Base-by-base conservation (phyloP, 23 tunicate species). In the Diplosoma virens region DNA sequence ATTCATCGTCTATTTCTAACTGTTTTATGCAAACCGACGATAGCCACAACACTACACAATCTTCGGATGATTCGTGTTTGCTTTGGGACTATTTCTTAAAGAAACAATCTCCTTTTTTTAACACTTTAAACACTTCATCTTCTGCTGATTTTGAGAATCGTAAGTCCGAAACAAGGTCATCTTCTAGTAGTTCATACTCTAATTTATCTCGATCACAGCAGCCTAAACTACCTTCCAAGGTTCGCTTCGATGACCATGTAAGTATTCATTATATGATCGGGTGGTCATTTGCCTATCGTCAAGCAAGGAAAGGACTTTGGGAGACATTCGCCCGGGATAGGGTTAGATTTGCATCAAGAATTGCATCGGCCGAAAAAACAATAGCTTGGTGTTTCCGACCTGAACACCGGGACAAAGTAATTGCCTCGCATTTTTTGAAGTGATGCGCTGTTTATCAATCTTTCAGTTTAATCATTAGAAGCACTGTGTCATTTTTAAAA, bases 251-350 rank as follows among this genome's bases (percentile, higher is more conserved):
- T 32, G 89, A 84, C 58, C 37, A 84, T 26, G 82, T 77, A 0
- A 50, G 27, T 5, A 79, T 77, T 22, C 89, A 84, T 70, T 78
- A 55, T 32, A 84, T 84, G 78, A 61, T 68, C 25, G 78, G 68
- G 17, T 84, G 89, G 89, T 69, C 89, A 0, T 84, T 63, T 33
- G 89, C 89, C n/a, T 84, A 84, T 73, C 56, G 76, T 0, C 69
- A 67, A 32, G 78, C 89, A 1, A 37, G 89, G 33, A 77, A 70
- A 54, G 89, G 89, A 1, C 18, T 25, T 7, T 84, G 89, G 89
- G 83, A 84, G 18, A 16, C 48, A 32, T 29, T 59, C 22, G 82
- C 89, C 7, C 71, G 80, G 18, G 89, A 84, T 34, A 35, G 83
- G 9, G 72, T 67, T 48, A 41, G 89, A 18, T 84, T 84, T 33